Percentiles rank a stretch among this genome's conserved stretches.
phyloP scores from a whole-genome alignment of 2,113 vertebrate genomes.

The Tetrao urogallus region DNA sequence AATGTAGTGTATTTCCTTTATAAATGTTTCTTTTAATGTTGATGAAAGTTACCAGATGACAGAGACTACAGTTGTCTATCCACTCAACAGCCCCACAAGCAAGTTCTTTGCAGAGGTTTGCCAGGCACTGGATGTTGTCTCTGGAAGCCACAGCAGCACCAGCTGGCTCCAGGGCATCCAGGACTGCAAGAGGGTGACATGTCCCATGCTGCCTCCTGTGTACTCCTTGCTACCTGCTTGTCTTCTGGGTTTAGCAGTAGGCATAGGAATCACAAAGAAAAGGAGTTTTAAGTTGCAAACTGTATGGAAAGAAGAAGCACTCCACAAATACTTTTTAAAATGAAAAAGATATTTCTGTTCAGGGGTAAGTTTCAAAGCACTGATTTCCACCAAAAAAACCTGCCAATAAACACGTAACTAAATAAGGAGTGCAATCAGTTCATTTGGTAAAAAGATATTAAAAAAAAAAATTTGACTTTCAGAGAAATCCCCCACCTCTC shows the following conservation, averaged over 20 bases:
- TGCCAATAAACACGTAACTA: neutral
- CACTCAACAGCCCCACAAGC: neutral
- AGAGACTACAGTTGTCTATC: neutral
- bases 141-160: neutral
- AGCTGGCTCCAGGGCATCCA: accelerated
- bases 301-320: neutral
- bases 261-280: neutral
- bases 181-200: accelerated
- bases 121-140: neutral
- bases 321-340: neutral
- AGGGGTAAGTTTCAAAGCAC: neutral
- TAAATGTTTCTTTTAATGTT: slow-evolving; percentile 34
- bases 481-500: neutral
- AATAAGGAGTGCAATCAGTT: neutral
- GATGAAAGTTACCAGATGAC: slow-evolving; percentile 38
- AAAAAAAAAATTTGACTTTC: neutral
- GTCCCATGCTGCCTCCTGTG: neutral
- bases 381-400: neutral
- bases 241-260: neutral
- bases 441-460: neutral
- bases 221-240: neutral
- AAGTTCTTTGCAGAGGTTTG: neutral
- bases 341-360: neutral
- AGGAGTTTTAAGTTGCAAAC: neutral
- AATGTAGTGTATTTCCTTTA: slow-evolving; percentile 44